phyloP scores from a whole-genome alignment of 2,113 vertebrate genomes.

The Morone saxatilis region DNA sequence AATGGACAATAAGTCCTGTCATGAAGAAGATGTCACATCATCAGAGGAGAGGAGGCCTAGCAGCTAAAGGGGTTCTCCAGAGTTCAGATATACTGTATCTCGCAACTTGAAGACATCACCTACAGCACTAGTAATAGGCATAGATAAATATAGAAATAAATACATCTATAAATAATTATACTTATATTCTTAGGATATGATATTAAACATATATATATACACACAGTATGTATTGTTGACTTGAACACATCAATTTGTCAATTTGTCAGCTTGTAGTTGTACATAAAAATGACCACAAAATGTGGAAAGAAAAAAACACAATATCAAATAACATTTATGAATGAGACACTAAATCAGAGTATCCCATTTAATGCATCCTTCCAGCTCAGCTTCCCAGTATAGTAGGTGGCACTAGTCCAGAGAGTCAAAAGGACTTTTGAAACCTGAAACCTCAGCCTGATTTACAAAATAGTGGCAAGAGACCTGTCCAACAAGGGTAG shows the following conservation, averaged over 20 bases:
- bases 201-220: too few relatives aligned
- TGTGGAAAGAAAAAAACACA: neutral
- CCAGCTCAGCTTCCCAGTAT: conserved; percentile 9
- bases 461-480: conserved; percentile 38
- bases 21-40: too few relatives aligned
- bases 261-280: neutral
- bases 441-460: conserved; percentile 41
- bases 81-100: too few relatives aligned
- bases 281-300: neutral
- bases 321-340: conserved; percentile 3
- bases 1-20: too few relatives aligned
- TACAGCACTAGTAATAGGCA: neutral
- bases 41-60: neutral
- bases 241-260: too few relatives aligned
- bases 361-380: conserved; percentile 1
- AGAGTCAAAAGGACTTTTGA: conserved; percentile 10
- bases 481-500: conserved; percentile 24
- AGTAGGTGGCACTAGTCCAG: neutral
- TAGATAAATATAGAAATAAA: too few relatives aligned
- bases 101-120: neutral
- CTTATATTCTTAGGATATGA: too few relatives aligned
- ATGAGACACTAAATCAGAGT: conserved; percentile 5
- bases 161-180: too few relatives aligned
- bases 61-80: neutral
- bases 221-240: too few relatives aligned